Evolutionary conservation across 2,113 vertebrate species (phyloP).

Genomic region (Planiliza haematocheilus): DNA sequence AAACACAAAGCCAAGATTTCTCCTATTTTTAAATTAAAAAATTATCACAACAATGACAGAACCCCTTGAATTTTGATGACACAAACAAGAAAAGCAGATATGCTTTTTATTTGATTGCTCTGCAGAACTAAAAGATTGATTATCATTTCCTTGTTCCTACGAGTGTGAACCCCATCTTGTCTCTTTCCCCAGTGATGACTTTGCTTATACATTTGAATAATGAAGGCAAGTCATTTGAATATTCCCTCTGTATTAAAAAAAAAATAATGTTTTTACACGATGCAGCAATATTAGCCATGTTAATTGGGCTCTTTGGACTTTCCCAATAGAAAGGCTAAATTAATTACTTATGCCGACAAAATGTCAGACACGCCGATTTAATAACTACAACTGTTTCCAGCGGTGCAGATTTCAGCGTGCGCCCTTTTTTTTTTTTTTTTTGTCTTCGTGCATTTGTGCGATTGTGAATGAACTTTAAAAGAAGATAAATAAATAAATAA

Average conservation of each 20-base stretch:
- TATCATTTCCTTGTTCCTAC: slow-evolving; percentile 73
- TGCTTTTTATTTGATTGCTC: slow-evolving; percentile 68
- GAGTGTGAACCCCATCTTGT: slow-evolving; percentile 76
- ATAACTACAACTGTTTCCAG: slow-evolving; percentile 80
- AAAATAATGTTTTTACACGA: slow-evolving; percentile 85
- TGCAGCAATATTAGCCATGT: slow-evolving; percentile 85
- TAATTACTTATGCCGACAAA: slow-evolving; percentile 88
- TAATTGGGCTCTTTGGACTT: slow-evolving; percentile 87
- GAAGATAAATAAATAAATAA: slow-evolving; percentile 23
- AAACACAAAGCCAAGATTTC: slow-evolving; percentile 3
- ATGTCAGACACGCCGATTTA: slow-evolving; percentile 84
- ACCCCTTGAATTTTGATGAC: slow-evolving; percentile 16
- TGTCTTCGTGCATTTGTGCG: slow-evolving; percentile 18
- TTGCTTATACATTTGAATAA: slow-evolving; percentile 87
- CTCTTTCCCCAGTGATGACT: slow-evolving; percentile 81
- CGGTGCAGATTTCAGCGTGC: slow-evolving; percentile 73
- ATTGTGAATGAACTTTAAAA: slow-evolving; percentile 32
- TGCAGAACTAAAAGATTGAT: slow-evolving; percentile 79
- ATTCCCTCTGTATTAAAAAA: slow-evolving; percentile 86
- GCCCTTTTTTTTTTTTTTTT: slow-evolving; percentile 40
- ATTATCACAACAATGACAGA: slow-evolving; percentile 21
- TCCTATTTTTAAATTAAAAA: slow-evolving; percentile 17
- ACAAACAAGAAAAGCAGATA: slow-evolving; percentile 30
- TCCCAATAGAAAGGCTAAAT: slow-evolving; percentile 83
- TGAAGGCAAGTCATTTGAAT: slow-evolving; percentile 87